Conservation (phyloP, 2,797 vertebrate genomes). For the Bovichtus variegatus region DNA sequence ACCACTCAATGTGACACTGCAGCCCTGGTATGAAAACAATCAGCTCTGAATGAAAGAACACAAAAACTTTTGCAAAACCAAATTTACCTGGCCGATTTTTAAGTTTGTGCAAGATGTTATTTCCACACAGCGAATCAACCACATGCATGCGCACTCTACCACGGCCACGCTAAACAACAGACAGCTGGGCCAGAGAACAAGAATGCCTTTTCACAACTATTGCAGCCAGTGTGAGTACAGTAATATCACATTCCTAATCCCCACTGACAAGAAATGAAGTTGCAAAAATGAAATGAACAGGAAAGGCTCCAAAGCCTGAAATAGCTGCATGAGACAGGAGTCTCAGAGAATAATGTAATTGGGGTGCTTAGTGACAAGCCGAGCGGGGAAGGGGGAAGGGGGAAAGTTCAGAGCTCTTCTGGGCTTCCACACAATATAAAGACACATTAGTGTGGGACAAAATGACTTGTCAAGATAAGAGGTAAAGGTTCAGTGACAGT, state of each 20-base stretch:
- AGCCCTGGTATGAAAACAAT: neutral
- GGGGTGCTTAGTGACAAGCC: slow-evolving; percentile 62
- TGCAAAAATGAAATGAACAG: slow-evolving; percentile 68
- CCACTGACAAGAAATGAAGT: slow-evolving; percentile 63
- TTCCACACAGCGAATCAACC: slow-evolving; percentile 23
- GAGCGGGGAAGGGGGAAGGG: neutral
- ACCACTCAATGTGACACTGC: neutral
- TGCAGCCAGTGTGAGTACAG: slow-evolving; percentile 48
- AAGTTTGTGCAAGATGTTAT: slow-evolving; percentile 25
- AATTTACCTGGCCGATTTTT: neutral
- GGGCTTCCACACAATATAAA: slow-evolving; percentile 51
- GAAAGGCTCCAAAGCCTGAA: slow-evolving; percentile 66
- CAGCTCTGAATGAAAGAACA: neutral
- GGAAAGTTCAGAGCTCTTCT: slow-evolving; percentile 47
- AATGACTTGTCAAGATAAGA: slow-evolving; percentile 35
- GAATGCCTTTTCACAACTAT: slow-evolving; percentile 64
- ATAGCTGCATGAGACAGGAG: slow-evolving; percentile 72
- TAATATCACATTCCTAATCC: slow-evolving; percentile 69
- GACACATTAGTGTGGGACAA: slow-evolving; percentile 40
- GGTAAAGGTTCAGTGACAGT: slow-evolving; percentile 9
- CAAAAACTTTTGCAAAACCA: neutral
- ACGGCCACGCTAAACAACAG: slow-evolving; percentile 26
- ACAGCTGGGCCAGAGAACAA: slow-evolving; percentile 63
- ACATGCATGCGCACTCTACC: slow-evolving; percentile 19
- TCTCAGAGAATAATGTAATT: slow-evolving; percentile 71